Base-by-base conservation (phyloP, 2,797 vertebrate genomes). In the Podarcis lilfordi region DNA sequence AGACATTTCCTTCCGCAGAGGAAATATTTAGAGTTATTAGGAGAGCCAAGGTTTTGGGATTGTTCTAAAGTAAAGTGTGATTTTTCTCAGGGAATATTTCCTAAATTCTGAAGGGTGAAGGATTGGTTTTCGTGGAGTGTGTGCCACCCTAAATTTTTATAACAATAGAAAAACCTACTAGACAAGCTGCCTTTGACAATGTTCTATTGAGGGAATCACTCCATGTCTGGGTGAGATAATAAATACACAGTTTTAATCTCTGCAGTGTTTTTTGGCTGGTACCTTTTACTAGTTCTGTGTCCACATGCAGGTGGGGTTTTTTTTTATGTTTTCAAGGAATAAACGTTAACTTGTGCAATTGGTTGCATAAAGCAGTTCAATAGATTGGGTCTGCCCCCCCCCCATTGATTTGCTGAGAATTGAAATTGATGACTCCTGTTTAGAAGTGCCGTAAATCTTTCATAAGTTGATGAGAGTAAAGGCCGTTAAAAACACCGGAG, bases 361-460 rank as follows among this genome's bases (percentile, higher is more conserved):
- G 3, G 89, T 27, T 89, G 3, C 68, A 40, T 86, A 82, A 79
- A 87, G 68, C 10, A 0, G 79, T 61, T 59, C 90, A 85, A 87
- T 61, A 74, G 92, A 92, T 86, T 8, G 5, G 40, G n/a, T 32
- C 11, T 68, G 79, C 2, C 1, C 89, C 80, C 23, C 0, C 76
- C 85, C 1, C 3, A 0, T 91, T 92, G 59, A 32, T 93, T 89
- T 91, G 13, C 59, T 90, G 61, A 84, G 69, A 5, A 80, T 88
- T 94, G 91, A 93, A 88, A 88, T 2, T 8, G 45, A 80, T 83
- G 85, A 59, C 64, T 89, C 69, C 32, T 1, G 90, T 92, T 90
- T 32, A 88, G 86, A 80, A 45, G 2, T 0, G 0, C 78, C 86
- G 76, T 64, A 92, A 93, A 88, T 89, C 61, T 69, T 91, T 91